Base-by-base conservation (phyloP, 2,113 vertebrate genomes). In the Pelecanoides urinatrix region DNA sequence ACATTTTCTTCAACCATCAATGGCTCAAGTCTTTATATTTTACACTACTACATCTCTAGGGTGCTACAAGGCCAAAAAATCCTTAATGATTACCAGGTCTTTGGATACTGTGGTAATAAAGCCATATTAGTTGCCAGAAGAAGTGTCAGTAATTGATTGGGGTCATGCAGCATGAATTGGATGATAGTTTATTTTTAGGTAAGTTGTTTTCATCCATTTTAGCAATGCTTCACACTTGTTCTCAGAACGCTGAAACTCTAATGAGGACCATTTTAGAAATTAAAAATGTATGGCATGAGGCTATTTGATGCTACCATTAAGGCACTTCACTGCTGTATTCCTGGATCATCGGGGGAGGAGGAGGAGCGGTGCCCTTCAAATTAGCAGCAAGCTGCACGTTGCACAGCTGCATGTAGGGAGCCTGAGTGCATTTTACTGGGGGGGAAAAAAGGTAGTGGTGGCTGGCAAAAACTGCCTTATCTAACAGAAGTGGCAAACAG, bases 251-350 rank as follows among this genome's bases (percentile, higher is more conserved):
- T 91, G 81, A 79, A 89, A 58, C 29, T 88, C 66, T 85, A 93
- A 92, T 7, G 2, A 88, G 53, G 74, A 56, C 70, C 74, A 91
- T 90, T 93, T 94, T 59, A 95, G 90, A 91, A 95, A 94, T 96
- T 93, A 97, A 97, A 95, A 91, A 95, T 96, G 87, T 78, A 96
- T 96, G 87, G 84, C 74, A 78, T 72, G 45, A 94, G 62, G 58
- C 36, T 96, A 88, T 92, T 91, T 91, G 85, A 95, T 96, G 70
- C 77, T 91, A 36, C 96, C 92, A 93, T 93, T 96, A 96, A 94
- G 53, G 90, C 70, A 85, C 44, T 95, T 88, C 73, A 61, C 65
- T 94, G 49, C 66, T 91, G 49, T 87, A 52, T 87, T 75, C 81
- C 87, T 93, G 92, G 56, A 95, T 91, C 79, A 56, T 66, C 53